Evolutionary conservation across 2,797 vertebrate genomes (phyloP).

Genomic region (Gymnopithys bicolor): DNA sequence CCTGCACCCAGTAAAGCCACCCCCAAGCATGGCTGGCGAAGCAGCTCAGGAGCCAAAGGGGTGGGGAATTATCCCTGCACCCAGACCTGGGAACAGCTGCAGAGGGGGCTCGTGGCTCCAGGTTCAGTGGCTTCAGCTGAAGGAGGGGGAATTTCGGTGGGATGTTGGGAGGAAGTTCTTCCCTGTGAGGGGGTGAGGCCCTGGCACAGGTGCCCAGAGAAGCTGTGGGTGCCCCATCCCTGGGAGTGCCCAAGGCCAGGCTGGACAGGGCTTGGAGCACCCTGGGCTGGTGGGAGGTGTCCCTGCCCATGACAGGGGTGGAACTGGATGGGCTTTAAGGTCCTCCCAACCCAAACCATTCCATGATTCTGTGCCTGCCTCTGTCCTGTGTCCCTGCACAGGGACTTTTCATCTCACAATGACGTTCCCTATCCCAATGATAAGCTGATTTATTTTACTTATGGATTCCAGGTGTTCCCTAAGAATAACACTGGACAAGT

Average conservation of each 20-base stretch:
- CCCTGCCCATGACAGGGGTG: too few species aligned
- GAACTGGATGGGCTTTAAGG: too few species aligned
- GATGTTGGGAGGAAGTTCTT: not conserved
- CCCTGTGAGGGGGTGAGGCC: too few species aligned
- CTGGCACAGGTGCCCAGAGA: too few species aligned
- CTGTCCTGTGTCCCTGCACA: not conserved
- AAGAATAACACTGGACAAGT: not conserved
- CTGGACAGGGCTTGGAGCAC: too few species aligned
- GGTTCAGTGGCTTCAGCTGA: too few species aligned
- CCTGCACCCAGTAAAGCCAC: not conserved
- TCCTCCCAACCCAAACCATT: too few species aligned
- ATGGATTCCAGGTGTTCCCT: not conserved
- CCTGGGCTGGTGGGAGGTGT: too few species aligned
- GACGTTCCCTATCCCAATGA: rapidly evolving
- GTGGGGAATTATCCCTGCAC: not conserved
- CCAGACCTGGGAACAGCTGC: not conserved
- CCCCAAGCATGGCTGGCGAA: rapidly evolving
- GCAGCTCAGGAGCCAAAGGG: not conserved
- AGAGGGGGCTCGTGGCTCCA: not conserved
- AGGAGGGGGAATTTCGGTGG: not conserved
- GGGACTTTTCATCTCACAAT: not conserved
- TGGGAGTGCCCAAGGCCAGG: too few species aligned
- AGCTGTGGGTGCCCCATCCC: too few species aligned
- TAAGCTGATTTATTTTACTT: not conserved
- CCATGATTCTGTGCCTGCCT: not conserved